These are phyloP conservation scores for Drosophila micromelanica DNA, from an alignment of 1,140 invertebrate species.

Conservation along the genomic window DNA sequence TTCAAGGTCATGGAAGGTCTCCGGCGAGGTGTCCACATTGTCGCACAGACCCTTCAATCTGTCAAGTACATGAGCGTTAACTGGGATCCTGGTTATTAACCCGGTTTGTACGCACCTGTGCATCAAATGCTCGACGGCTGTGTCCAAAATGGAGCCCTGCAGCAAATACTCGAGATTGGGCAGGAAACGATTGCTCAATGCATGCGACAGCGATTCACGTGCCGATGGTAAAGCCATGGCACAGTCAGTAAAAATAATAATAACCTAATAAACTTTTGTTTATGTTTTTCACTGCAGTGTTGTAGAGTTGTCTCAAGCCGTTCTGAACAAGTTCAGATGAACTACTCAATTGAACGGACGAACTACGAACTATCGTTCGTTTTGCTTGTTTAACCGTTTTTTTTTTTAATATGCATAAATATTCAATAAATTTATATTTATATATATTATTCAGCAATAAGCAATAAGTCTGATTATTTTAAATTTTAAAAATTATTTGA, in stretches of 20 bases:
- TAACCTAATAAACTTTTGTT: slow-evolving; percentile 21
- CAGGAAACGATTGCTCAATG: slow-evolving; percentile 92
- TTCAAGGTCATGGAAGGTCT: slow-evolving; percentile 96
- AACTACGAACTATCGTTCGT: too few relatives aligned
- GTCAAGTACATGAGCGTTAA: neutral
- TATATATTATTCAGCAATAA: too few relatives aligned
- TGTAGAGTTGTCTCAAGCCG: neutral
- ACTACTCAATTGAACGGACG: too few relatives aligned
- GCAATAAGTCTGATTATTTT: too few relatives aligned
- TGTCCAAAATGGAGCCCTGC: slow-evolving; percentile 96
- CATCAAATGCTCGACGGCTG: slow-evolving; percentile 95
- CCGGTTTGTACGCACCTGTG: slow-evolving; percentile 86
- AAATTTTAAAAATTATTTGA: too few relatives aligned
- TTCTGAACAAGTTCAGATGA: too few relatives aligned
- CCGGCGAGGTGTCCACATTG: slow-evolving; percentile 95
- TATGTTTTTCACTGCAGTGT: slow-evolving; percentile 9
- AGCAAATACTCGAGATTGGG: slow-evolving; percentile 96
- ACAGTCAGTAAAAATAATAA: neutral
- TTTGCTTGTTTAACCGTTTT: too few relatives aligned
- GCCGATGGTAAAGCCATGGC: slow-evolving; percentile 86
- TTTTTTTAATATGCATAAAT: too few relatives aligned
- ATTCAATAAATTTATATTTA: too few relatives aligned
- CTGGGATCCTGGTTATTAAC: too few relatives aligned
- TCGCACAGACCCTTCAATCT: slow-evolving; percentile 95
- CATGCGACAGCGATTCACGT: slow-evolving; percentile 90